phyloP scores from a whole-genome alignment of 2,888 invertebrate species.

The Lypha dubia region DNA sequence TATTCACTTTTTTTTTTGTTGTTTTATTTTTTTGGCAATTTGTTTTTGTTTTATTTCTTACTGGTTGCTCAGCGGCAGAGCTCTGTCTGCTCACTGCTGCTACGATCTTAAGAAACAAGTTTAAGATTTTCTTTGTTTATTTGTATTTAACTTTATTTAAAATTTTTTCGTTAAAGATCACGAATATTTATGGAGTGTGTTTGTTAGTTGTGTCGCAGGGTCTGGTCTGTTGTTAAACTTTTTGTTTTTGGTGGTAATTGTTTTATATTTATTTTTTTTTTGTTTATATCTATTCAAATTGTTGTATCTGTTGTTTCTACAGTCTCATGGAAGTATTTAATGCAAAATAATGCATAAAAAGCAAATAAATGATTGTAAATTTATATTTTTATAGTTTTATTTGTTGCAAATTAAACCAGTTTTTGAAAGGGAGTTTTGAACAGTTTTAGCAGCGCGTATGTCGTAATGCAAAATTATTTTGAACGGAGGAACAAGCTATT shows the following conservation, averaged over 20 bases:
- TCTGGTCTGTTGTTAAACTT: conserved; percentile 44
- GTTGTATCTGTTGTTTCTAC: not conserved
- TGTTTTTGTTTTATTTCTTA: conserved; percentile 12
- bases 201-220: conserved; percentile 32
- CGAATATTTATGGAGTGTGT: conserved; percentile 48
- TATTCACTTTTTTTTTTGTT: conserved; percentile 3
- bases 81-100: conserved; percentile 25
- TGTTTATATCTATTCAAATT: not conserved
- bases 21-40: conserved; percentile 33
- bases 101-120: conserved; percentile 55
- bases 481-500: not conserved
- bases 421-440: conserved; percentile 44
- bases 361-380: conserved; percentile 15
- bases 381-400: conserved; percentile 16
- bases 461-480: not conserved
- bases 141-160: not conserved
- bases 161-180: conserved; percentile 65
- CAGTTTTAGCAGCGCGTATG: not conserved
- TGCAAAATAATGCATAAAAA: conserved; percentile 20
- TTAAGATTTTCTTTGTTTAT: conserved; percentile 29
- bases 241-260: conserved; percentile 60
- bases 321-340: not conserved
- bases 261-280: conserved; percentile 36
- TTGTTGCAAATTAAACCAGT: conserved; percentile 39
- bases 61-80: conserved; percentile 26